Evolutionary conservation across 2,888 invertebrate species (phyloP), one percentile per base, ranked within the genome.

Genomic region (Pandemis cinnamomeana): DNA sequence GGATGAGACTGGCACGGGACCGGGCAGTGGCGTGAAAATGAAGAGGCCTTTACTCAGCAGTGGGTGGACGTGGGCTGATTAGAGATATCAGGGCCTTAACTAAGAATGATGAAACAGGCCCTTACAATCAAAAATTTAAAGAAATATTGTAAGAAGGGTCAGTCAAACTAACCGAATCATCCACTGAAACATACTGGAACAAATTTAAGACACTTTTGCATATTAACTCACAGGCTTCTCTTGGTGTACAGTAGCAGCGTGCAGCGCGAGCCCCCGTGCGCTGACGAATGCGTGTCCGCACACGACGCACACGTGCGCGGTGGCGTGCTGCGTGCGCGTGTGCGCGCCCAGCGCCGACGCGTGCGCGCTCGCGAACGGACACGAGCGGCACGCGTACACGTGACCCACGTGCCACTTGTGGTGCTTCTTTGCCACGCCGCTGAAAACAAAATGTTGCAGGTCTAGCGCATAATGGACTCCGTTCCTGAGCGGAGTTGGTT

Each of bases 351-450:
- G 76, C 53, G 82, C 74, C 0, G 80, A 78, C 79, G 77, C 78
- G 77, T 83, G 83, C 76, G 63, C 68, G 5, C 70, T 72, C 2
- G 62, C 46, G 77, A 80, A 83, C 67, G 78, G 6, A 62, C 84
- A 85, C 1, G 8, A 11, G 0, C 51, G 2, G 63, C 85, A 85
- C 10, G 13, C 13, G 81, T 84, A 83, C 15, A n/a, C 6, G 78
- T 80, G 75, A 4, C 84, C 85, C 0, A 53, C 3, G 77, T 85
- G 85, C 76, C 79, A 77, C 5, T 68, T 76, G 13, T 80, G 77
- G 64, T 85, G 84, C 66, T 80, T 81, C 46, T 80, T 80, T 0
- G 84, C 83, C 2, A 80, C 77, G 4, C 77, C 77, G 0, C 84
- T 85, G 75, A 2, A 42, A 55, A 48, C 7, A 1, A 20, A n/a